Evolutionary conservation across 1,140 invertebrate species (phyloP), one percentile per base, ranked within the genome.

Genomic region (Drosophila tristis): DNA sequence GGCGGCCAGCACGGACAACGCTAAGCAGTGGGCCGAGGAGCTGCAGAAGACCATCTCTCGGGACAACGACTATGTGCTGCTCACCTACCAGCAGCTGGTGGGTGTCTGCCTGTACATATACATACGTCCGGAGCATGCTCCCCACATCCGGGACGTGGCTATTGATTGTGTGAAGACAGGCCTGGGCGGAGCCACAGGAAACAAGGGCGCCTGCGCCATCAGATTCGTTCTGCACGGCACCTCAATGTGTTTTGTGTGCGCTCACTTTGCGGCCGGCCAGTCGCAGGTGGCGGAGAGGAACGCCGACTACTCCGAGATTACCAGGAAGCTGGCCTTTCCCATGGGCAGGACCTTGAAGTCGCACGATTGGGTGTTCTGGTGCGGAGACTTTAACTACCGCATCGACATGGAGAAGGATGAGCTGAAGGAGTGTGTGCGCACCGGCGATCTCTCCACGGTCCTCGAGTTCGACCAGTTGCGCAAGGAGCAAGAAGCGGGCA

Each of bases 361-460:
- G 11, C 99, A 99, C 92, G 99, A 99, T 93, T 99, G 98, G 92
- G 95, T 99, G 0, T 99, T 99, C 92, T 99, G 99, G 98, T 98
- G 98, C 92, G 99, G 99, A 0, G 99, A 99, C 93, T 99, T 99
- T 92, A 99, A 99, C 92, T 99, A 99, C 91, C 94, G 99, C 60
- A 96, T 99, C 66, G 98, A 99, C 92, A 95, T 99, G 94, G 95
- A 97, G 57, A 98, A 98, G 91, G 98, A 99, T 11, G 97, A 99
- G 91, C 96, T 99, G 65, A 97, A 98, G 91, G 95, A 97, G 60
- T 93, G 97, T 64, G 95, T 99, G 2, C 94, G 94, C 51, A 94
- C 95, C 62, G 95, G 96, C 64, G 96, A 99, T 90, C 95, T 97
- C 68, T 93, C 95, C 62, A 93, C 95, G 48, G 94, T 99, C 48